phyloP scores from a whole-genome alignment of 1,140 invertebrate species.

The Arctopsyche grandis region DNA sequence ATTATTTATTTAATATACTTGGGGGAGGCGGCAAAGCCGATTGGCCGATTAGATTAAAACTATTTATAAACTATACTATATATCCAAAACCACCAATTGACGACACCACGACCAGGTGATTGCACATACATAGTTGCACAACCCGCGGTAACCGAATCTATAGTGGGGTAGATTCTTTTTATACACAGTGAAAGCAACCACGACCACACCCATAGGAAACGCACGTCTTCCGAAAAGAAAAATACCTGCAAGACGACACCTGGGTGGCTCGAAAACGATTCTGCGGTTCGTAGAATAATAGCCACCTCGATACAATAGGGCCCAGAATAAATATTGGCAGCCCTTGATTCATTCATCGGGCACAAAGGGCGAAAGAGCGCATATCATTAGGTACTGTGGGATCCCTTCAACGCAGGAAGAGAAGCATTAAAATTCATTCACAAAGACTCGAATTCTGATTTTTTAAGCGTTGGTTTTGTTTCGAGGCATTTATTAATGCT shows the following conservation, averaged over 20 bases:
- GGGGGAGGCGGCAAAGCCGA: no score
- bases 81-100: neutral
- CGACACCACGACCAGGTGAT: neutral
- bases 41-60: no score
- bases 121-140: conserved; percentile 18
- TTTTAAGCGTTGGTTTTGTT: neutral
- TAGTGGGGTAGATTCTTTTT: neutral
- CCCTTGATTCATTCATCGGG: conserved; percentile 6
- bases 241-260: conserved; percentile 30
- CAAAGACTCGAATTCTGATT: neutral
- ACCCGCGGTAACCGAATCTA: neutral
- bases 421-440: conserved; percentile 6
- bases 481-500: neutral
- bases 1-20: no score
- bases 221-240: conserved; percentile 19
- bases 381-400: neutral
- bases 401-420: neutral
- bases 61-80: no score
- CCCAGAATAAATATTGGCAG: conserved; percentile 21
- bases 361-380: neutral
- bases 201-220: conserved; percentile 42
- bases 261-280: conserved; percentile 25
- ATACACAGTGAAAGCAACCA: neutral
- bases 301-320: conserved; percentile 13
- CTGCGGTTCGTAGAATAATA: neutral